Evolutionary conservation across 2,797 vertebrate species (phyloP).

Genomic region (Mus minutoides): DNA sequence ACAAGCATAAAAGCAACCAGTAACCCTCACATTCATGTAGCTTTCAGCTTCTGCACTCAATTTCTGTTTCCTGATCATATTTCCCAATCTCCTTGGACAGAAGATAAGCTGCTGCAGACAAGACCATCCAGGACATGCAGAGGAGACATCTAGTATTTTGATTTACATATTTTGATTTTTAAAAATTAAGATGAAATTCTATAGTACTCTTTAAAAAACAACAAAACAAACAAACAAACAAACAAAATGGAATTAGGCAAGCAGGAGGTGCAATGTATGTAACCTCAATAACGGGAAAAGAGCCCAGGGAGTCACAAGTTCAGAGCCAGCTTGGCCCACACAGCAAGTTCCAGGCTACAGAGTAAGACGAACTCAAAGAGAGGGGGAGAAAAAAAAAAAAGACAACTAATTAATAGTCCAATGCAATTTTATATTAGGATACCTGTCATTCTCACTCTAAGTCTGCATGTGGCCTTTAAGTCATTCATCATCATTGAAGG

Average conservation of each 20-base stretch:
- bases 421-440: conserved; percentile 5
- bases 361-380: neutral
- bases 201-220: conserved; percentile 3
- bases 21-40: neutral
- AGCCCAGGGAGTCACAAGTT: neutral
- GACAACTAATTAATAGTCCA: neutral
- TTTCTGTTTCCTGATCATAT: neutral
- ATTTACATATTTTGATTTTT: conserved; percentile 7
- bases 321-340: neutral
- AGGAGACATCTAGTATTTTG: neutral
- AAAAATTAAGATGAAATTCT: conserved; percentile 36
- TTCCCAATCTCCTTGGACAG: neutral
- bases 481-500: neutral
- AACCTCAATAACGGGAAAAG: neutral
- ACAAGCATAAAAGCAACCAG: neutral
- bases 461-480: neutral
- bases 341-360: neutral
- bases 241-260: conserved; percentile 27
- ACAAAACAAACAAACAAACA: neutral
- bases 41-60: conserved; percentile 15
- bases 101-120: neutral
- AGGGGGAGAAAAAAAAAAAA: neutral
- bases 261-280: neutral
- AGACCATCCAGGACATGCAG: neutral
- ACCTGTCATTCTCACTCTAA: neutral